A percentile compares a stretch with the other conserved stretches of the same genome.
Conservation (phyloP, 2,113 vertebrate genomes). For the Cyphomyrus discorhynchus region DNA sequence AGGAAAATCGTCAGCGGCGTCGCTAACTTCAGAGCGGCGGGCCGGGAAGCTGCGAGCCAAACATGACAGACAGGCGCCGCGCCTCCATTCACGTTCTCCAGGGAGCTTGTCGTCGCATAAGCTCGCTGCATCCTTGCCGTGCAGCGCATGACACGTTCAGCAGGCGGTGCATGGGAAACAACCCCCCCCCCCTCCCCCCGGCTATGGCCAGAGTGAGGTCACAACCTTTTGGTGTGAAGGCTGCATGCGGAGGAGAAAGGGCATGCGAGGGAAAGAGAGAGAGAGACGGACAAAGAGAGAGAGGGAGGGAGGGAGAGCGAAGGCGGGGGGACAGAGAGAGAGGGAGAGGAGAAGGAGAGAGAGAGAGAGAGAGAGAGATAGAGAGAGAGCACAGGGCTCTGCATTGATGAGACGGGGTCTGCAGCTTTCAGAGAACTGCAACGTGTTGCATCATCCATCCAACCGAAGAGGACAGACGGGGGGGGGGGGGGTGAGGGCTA, state of each 20-base stretch:
- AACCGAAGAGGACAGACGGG: background rate
- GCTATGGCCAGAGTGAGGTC: background rate
- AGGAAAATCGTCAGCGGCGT: slow-evolving; percentile 28
- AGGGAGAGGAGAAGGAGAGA: background rate
- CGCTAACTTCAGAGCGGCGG: background rate
- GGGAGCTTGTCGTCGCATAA: background rate
- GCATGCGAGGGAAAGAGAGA: background rate
- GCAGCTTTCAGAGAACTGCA: slow-evolving; percentile 14
- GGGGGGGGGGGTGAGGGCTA: background rate
- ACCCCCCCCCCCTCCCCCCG: background rate
- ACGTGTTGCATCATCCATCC: slow-evolving; percentile 8
- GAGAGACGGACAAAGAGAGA: background rate
- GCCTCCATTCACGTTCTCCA: background rate
- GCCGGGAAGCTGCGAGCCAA: background rate
- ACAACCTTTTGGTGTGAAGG: background rate
- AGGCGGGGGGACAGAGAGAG: background rate
- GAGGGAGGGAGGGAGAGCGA: background rate
- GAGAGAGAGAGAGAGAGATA: slow-evolving; percentile 17
- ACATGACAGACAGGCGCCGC: background rate
- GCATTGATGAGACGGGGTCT: background rate
- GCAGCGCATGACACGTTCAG: background rate
- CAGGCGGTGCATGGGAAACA: background rate
- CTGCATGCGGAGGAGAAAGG: background rate
- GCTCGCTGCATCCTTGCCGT: background rate
- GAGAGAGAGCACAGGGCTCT: background rate